Evolutionary conservation across 2,113 vertebrate species (phyloP).

Genomic region (Pitta sordida): DNA sequence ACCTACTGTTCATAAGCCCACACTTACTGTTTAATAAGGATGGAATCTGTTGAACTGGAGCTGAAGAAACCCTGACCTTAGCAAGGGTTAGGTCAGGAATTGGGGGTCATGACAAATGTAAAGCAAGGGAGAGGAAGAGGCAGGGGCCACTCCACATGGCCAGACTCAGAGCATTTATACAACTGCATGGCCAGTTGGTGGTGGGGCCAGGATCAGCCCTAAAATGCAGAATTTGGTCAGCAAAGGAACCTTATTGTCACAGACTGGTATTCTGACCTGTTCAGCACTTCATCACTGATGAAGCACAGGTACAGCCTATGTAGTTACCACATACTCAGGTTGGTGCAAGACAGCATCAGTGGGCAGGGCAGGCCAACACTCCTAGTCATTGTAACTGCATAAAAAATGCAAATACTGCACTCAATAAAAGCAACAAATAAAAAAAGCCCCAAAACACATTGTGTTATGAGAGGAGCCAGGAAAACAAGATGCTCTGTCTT

Average conservation of each 20-base stretch:
- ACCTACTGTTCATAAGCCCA: background rate
- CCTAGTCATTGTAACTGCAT: background rate
- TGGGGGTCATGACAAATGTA: background rate
- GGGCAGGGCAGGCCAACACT: background rate
- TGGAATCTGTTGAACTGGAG: background rate
- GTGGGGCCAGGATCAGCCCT: background rate
- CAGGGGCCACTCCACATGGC: background rate
- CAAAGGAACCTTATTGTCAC: background rate
- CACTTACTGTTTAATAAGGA: background rate
- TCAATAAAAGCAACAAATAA: background rate
- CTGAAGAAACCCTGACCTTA: background rate
- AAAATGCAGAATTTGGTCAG: background rate
- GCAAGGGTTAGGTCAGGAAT: background rate
- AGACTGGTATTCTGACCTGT: background rate
- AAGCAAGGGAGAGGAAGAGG: background rate
- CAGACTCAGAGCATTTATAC: background rate
- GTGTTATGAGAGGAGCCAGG: background rate
- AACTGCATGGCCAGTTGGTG: rapidly evolving
- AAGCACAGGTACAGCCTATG: background rate
- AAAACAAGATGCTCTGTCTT: background rate
- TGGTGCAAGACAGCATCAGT: background rate
- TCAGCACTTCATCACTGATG: rapidly evolving
- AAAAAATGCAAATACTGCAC: background rate
- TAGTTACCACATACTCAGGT: background rate
- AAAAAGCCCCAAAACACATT: background rate